Conservation (phyloP, 1,140 invertebrate genomes). For the Lasioglossum baleicum region DNA sequence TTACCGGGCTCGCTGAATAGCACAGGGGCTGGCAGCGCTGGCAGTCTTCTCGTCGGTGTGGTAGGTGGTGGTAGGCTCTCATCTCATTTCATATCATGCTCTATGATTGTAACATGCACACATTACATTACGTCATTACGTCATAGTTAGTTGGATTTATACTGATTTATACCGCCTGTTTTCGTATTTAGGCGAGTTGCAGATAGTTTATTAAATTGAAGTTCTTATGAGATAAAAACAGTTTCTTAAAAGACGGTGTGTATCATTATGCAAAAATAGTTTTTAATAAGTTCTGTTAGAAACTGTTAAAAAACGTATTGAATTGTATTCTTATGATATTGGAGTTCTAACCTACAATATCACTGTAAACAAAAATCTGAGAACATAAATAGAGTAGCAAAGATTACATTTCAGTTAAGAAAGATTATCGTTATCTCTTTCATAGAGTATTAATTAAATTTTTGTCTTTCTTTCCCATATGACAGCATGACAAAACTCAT, state of each 20-base stretch:
- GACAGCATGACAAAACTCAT: constrained; percentile 34
- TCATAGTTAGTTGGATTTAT: no score
- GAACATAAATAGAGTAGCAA: neutral
- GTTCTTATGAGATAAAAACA: neutral
- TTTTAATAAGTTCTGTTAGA: no score
- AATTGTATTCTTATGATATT: neutral
- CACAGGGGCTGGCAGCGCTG: no score
- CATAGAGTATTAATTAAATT: neutral
- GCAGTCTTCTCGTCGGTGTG: no score
- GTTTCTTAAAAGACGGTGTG: constrained; percentile 10
- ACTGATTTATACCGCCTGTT: neutral
- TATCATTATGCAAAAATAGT: neutral
- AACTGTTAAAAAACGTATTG: neutral
- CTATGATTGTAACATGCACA: no score
- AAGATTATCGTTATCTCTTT: neutral
- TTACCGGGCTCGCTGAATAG: no score
- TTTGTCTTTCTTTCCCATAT: constrained; percentile 10
- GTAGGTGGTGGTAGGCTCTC: no score
- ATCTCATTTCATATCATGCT: no score
- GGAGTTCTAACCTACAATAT: neutral
- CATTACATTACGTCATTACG: no score
- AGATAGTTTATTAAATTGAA: constrained; percentile 15
- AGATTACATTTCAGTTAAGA: neutral
- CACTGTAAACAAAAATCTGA: neutral
- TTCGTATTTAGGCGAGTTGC: neutral